Evolutionary conservation across 2,888 invertebrate species (phyloP), one percentile per base, ranked within the genome.

Genomic region (Cabera pusaria): DNA sequence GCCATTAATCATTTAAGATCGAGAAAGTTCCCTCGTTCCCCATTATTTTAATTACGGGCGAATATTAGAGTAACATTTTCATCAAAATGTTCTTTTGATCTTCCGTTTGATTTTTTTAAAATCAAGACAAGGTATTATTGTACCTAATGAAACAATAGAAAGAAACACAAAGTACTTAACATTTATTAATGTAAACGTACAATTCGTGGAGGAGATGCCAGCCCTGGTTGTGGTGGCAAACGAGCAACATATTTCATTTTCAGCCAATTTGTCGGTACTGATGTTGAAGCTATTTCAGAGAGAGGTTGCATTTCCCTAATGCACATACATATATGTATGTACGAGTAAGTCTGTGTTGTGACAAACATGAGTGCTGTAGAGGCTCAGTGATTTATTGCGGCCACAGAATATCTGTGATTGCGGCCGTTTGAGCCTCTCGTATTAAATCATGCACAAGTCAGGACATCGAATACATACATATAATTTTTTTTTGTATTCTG

Each of bases 1-100:
- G 38, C 24, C 36, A 49, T 52, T 49, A 45, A 46, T 53, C 47
- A 50, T 39, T 37, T 29, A 28, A 10, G 39, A 22, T 44, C 28
- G 42, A 22, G 35, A 14, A 39, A 45, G 40, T 43, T 41, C 31
- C 27, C 33, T 27, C 24, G 24, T 44, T 35, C 26, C 34, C 25
- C 38, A 41, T 40, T 39, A 42, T 36, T 24, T 37, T 49, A 42
- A 52, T 52, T 44, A 42, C 32, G 21, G 34, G 39, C 21, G 25
- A 37, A 33, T 33, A 37, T 39, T 43, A 25, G 10, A 18, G 26
- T 11, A 36, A 25, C 24, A 22, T 35, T 49, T 46, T 35, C 25
- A 38, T 43, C 22, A 21, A 19, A 46, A 36, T 14, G 3, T 14
- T 14, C n/a, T 14, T 14, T 34, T 12, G 16, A 7, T n/a, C n/a